phyloP scores from a whole-genome alignment of 2,888 invertebrate genomes.

The Phengaris alcon region DNA sequence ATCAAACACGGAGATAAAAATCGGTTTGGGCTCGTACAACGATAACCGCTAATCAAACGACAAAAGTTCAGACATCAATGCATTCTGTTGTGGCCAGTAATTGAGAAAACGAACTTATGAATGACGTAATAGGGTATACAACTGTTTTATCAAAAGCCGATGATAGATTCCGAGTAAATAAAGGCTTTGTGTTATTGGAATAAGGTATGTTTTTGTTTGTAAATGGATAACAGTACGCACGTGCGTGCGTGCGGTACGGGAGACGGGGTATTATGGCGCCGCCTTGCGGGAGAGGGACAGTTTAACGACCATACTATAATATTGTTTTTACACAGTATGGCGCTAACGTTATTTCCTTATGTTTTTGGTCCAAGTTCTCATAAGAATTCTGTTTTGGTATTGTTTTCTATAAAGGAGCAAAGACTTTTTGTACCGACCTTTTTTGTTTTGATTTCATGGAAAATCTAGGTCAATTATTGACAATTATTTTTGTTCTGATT shows the following conservation, averaged over 20 bases:
- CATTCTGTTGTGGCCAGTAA: conserved; percentile 47
- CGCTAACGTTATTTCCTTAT: conserved; percentile 72
- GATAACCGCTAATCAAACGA: conserved; percentile 71
- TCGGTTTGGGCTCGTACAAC: conserved; percentile 36
- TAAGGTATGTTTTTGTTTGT: conserved; percentile 56
- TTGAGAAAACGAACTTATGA: conserved; percentile 38
- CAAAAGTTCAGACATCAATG: conserved; percentile 73
- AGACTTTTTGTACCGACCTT: conserved; percentile 4
- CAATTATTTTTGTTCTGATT: conserved; percentile 1
- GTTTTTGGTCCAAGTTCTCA: conserved; percentile 46
- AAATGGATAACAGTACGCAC: conserved; percentile 57
- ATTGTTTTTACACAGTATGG: conserved; percentile 72
- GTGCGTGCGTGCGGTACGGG: conserved; percentile 57
- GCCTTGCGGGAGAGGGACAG: conserved; percentile 72
- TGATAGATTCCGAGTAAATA: conserved; percentile 44
- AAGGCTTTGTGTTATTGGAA: conserved; percentile 50
- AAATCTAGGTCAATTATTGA: conserved; percentile 8
- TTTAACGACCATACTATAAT: conserved; percentile 72
- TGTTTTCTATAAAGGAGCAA: conserved; percentile 19
- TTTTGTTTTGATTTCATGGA: conserved; percentile 3
- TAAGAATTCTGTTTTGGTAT: conserved; percentile 18
- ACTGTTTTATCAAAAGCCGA: conserved; percentile 56
- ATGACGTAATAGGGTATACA: conserved; percentile 63
- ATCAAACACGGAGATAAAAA: neutral
- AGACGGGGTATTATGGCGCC: conserved; percentile 61